Evolutionary conservation across 2,888 invertebrate genomes (phyloP).

Genomic region (Hyposoter didymator): DNA sequence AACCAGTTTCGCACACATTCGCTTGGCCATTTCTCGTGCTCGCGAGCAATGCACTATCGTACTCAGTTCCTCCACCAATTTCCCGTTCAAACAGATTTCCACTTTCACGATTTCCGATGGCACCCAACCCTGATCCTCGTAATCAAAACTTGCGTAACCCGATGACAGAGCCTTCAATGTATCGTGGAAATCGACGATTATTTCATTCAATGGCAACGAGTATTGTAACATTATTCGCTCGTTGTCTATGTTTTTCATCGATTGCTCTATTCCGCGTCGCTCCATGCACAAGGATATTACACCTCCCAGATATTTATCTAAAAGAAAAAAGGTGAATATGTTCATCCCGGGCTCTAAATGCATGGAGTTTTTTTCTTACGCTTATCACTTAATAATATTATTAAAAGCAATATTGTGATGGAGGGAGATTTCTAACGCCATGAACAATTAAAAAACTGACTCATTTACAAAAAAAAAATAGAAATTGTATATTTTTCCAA

Average conservation of each 20-base stretch:
- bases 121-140: slow-evolving; percentile 94
- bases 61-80: slow-evolving; percentile 92
- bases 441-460: no score
- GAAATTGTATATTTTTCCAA: no score
- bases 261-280: slow-evolving; percentile 89
- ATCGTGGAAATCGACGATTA: slow-evolving; percentile 98
- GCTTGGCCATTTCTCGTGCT: slow-evolving; percentile 87
- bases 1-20: slow-evolving; percentile 90
- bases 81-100: slow-evolving; percentile 89
- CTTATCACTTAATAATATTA: no score
- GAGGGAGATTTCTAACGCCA: no score
- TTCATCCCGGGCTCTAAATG: no score
- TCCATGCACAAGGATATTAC: slow-evolving; percentile 91
- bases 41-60: slow-evolving; percentile 91
- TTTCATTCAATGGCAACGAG: slow-evolving; percentile 95
- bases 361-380: no score
- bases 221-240: slow-evolving; percentile 93
- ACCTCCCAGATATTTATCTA: slow-evolving; percentile 88
- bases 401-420: no score
- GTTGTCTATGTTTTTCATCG: slow-evolving; percentile 92
- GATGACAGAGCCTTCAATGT: slow-evolving; percentile 94
- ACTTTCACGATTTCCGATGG: slow-evolving; percentile 92
- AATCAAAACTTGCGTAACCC: slow-evolving; percentile 98
- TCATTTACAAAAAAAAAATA: no score
- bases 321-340: slow-evolving; percentile 37